A percentile compares a stretch with the other conserved stretches of the same genome.
phyloP scores from a whole-genome alignment of 2,113 vertebrate genomes.

The Otis tarda region DNA sequence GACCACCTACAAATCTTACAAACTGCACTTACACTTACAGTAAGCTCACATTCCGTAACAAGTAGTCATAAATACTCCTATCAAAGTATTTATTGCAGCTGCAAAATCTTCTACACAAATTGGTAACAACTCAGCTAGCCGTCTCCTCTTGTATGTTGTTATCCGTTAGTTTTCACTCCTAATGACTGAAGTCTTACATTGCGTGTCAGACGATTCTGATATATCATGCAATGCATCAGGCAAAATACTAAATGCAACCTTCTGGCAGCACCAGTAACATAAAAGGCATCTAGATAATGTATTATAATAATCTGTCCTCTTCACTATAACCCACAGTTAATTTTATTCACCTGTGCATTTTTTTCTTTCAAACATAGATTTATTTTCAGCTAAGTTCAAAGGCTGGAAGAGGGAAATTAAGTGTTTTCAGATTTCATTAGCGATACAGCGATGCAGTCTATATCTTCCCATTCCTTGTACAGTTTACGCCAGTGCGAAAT shows the following conservation, averaged over 20 bases:
- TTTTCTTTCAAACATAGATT: not conserved
- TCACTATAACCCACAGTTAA: not conserved
- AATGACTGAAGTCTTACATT: not conserved
- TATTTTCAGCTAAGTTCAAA: not conserved
- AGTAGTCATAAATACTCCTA: slow-evolving; percentile 19
- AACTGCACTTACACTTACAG: not conserved
- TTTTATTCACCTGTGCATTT: not conserved
- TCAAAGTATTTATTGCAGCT: not conserved
- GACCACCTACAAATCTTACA: slow-evolving; percentile 12
- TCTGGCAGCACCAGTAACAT: not conserved
- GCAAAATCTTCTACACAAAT: not conserved
- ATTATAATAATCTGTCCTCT: not conserved
- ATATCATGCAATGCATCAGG: not conserved
- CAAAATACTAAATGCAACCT: slow-evolving; percentile 6
- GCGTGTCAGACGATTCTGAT: not conserved
- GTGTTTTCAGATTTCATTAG: not conserved
- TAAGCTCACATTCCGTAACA: not conserved
- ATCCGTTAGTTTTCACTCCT: not conserved
- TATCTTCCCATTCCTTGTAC: not conserved
- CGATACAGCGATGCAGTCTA: not conserved
- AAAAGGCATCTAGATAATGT: not conserved
- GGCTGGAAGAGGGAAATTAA: slow-evolving; percentile 10
- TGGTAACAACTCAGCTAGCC: not conserved
- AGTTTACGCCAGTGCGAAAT: not conserved
- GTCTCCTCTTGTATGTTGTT: not conserved